Conservation (phyloP, 2,888 invertebrate genomes). For the Archips crataeganus region DNA sequence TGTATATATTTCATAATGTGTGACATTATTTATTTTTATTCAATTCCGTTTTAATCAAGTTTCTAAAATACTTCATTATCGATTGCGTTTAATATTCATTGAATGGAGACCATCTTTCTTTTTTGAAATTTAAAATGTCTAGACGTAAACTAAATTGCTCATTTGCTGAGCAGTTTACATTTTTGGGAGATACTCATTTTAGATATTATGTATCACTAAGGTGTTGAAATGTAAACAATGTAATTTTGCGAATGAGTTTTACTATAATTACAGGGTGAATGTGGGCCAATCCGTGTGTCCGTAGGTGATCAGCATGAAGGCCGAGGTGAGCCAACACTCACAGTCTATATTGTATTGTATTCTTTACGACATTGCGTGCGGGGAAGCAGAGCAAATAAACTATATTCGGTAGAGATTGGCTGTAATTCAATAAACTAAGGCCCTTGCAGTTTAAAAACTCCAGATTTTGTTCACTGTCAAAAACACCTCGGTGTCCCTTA, state of each 20-base stretch:
- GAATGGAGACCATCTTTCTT: background rate
- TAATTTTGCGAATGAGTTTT: slow-evolving; percentile 26
- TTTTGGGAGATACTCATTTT: slow-evolving; percentile 11
- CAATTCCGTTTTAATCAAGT: slow-evolving; percentile 5
- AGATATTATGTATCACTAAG: slow-evolving; percentile 28
- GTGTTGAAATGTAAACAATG: slow-evolving; percentile 38
- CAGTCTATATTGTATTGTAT: slow-evolving; percentile 32
- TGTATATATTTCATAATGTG: slow-evolving; percentile 38
- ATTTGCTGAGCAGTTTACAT: slow-evolving; percentile 5
- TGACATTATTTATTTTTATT: slow-evolving; percentile 31
- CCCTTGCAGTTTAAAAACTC: no score
- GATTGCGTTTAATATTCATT: background rate
- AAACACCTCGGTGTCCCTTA: no score
- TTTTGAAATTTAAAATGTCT: background rate
- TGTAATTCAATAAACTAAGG: background rate
- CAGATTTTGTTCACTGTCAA: no score
- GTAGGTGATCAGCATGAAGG: slow-evolving; percentile 35
- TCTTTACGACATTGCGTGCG: slow-evolving; percentile 22
- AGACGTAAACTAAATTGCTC: background rate
- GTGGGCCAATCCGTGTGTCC: slow-evolving; percentile 31
- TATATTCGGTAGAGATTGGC: slow-evolving; percentile 24
- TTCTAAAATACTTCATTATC: background rate
- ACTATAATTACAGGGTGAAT: slow-evolving; percentile 28
- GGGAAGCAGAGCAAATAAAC: slow-evolving; percentile 22
- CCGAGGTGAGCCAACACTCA: slow-evolving; percentile 28